Conservation (phyloP, 2,888 invertebrate species). For the Epinotia brunnichana region DNA sequence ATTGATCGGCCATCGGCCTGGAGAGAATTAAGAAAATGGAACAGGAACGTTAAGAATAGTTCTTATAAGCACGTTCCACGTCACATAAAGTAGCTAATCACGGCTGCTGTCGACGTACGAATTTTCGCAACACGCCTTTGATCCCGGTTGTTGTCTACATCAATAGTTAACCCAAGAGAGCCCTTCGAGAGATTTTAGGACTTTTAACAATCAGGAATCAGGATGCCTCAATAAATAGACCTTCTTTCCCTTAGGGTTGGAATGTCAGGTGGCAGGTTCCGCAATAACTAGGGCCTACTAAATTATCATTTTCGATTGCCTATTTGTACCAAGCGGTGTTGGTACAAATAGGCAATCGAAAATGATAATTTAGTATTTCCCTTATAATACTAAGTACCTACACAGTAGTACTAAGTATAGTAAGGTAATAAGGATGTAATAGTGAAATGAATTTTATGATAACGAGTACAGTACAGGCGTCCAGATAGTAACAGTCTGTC, state of each 20-base stretch:
- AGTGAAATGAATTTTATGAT: conserved; percentile 3
- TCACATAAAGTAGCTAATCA: too few species aligned
- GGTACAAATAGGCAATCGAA: background rate
- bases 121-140: too few species aligned
- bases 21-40: background rate
- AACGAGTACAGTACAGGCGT: background rate
- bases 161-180: too few species aligned
- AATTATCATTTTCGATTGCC: background rate
- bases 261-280: too few species aligned
- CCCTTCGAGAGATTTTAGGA: too few species aligned
- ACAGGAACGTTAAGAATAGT: background rate
- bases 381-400: background rate
- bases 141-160: too few species aligned
- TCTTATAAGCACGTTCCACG: too few species aligned
- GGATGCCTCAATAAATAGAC: too few species aligned
- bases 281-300: background rate
- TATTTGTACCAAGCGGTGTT: background rate
- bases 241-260: too few species aligned
- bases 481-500: background rate
- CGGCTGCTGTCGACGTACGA: too few species aligned
- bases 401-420: background rate
- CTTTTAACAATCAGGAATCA: too few species aligned
- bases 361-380: background rate
- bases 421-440: conserved; percentile 4
- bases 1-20: background rate